These are phyloP conservation scores for Acleris sparsana DNA, from an alignment of 2,888 invertebrate species.

Conservation along the genomic window DNA sequence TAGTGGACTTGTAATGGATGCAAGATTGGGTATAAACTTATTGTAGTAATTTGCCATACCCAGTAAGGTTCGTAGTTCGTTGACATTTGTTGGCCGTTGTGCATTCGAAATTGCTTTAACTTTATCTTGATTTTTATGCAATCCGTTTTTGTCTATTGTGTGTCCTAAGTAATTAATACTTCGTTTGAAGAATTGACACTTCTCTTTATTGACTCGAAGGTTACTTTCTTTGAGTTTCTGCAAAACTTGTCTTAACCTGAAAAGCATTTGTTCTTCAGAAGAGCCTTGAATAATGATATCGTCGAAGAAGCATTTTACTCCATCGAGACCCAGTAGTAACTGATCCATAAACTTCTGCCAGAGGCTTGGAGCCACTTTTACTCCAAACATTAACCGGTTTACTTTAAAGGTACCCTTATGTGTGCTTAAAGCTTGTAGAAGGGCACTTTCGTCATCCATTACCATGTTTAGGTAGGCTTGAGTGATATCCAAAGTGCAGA, in stretches of 20 bases:
- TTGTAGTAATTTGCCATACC: slow-evolving; percentile 30
- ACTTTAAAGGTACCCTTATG: slow-evolving; percentile 15
- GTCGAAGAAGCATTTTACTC: slow-evolving; percentile 13
- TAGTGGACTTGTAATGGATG: background rate
- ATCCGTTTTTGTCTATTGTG: background rate
- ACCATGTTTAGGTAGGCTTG: background rate
- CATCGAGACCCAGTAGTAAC: background rate
- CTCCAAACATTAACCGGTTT: slow-evolving; percentile 11
- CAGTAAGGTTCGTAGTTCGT: slow-evolving; percentile 14
- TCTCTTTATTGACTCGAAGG: slow-evolving; percentile 1
- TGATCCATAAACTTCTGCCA: slow-evolving; percentile 1
- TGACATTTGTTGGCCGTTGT: background rate
- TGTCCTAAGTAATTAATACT: background rate
- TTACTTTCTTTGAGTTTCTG: slow-evolving; percentile 2
- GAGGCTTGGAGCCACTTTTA: background rate
- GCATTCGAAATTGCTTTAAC: slow-evolving; percentile 9
- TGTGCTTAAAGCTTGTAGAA: background rate
- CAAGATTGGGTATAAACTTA: slow-evolving; percentile 24
- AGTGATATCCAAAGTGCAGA: slow-evolving; percentile 3
- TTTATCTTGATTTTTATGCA: slow-evolving; percentile 20
- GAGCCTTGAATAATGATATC: slow-evolving; percentile 9
- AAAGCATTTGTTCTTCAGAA: background rate
- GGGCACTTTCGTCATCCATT: background rate
- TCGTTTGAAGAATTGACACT: background rate
- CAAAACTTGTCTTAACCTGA: background rate